These are phyloP conservation scores for Leucoptera coffeella DNA, from an alignment of 2,888 invertebrate species.

Conservation along the genomic window DNA sequence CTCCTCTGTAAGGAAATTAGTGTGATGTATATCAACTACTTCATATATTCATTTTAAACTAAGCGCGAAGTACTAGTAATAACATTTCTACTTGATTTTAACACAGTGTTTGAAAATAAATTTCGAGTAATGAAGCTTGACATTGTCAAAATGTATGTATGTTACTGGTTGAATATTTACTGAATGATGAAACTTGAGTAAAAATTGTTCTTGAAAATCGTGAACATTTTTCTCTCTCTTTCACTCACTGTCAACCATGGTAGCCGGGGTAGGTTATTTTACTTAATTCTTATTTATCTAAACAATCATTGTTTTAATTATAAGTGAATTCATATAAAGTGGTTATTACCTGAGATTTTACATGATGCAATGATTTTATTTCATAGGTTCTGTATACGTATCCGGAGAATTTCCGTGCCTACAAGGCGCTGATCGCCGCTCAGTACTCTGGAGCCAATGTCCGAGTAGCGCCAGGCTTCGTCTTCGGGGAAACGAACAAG, in stretches of 20 bases:
- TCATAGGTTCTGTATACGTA: constrained; percentile 95
- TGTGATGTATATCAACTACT: too few species aligned
- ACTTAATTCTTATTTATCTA: constrained; percentile 25
- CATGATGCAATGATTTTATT: constrained; percentile 19
- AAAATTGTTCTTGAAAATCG: constrained; percentile 10
- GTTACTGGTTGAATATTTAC: too few species aligned
- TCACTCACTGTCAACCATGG: constrained; percentile 54
- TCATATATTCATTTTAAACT: too few species aligned
- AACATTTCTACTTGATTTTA: too few species aligned
- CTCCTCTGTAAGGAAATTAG: too few species aligned
- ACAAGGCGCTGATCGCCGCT: constrained; percentile 96
- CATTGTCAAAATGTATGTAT: background rate
- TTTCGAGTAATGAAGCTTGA: constrained; percentile 1
- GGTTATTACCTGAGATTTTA: constrained; percentile 5
- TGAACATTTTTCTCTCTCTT: constrained; percentile 37
- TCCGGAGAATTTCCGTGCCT: constrained; percentile 96
- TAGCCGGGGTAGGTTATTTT: constrained; percentile 62
- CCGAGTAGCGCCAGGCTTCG: constrained; percentile 77
- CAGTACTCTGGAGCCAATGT: constrained; percentile 88
- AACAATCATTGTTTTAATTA: constrained; percentile 20
- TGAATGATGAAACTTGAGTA: too few species aligned
- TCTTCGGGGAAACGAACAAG: constrained; percentile 92
- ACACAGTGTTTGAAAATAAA: too few species aligned
- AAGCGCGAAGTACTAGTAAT: too few species aligned
- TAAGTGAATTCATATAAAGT: too few species aligned